Base-by-base conservation (phyloP, 2,797 vertebrate genomes). In the Chrysocyon brachyurus region DNA sequence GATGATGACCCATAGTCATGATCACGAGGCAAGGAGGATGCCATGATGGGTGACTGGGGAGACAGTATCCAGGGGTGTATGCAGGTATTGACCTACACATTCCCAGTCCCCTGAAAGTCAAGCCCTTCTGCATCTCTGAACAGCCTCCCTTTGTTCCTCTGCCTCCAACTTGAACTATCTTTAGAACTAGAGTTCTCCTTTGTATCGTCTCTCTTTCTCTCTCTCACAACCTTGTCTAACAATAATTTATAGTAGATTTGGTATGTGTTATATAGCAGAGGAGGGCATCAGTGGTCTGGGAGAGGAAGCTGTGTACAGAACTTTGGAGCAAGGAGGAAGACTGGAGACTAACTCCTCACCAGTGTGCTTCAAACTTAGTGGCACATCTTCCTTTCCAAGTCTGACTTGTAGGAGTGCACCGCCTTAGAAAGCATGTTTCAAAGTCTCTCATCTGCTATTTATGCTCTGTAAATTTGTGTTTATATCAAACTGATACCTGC, bases 281-380 rank as follows among this genome's bases (percentile, higher is more conserved):
- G n/a, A 92, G 59, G 40, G 22, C 22, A 10, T 89, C 49, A 73
- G 52, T 17, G 12, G n/a, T 89, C 59, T 75, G 24, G 72, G 46
- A 36, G 12, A 88, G 57, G 83, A 92, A 77, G n/a, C 78, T 79
- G 6, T n/a, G 16, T 61, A 21, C 19, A 92, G 87, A 81, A 75
- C 86, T 95, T 59, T 66, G 59, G 61, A 96, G 26, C n/a, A 90
- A 12, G 40, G 22, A 96, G 64, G n/a, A 96, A 91, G 31, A 75
- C 28, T 57, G 6, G 70, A 88, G 22, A 79, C 12, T 63, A 70
- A 92, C 85, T 87, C 10, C 26, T 88, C 52, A 31, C 56, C 85
- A 70, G 56, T 40, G 57, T 36, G 52, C 46, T 91, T 36, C 56
- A 14, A 26, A n/a, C 31, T 90, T 90, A 52, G n/a, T n/a, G 61